Conservation (phyloP, 37 sponge, comb jelly and placozoan species). For the Hexactinellida sp. region DNA sequence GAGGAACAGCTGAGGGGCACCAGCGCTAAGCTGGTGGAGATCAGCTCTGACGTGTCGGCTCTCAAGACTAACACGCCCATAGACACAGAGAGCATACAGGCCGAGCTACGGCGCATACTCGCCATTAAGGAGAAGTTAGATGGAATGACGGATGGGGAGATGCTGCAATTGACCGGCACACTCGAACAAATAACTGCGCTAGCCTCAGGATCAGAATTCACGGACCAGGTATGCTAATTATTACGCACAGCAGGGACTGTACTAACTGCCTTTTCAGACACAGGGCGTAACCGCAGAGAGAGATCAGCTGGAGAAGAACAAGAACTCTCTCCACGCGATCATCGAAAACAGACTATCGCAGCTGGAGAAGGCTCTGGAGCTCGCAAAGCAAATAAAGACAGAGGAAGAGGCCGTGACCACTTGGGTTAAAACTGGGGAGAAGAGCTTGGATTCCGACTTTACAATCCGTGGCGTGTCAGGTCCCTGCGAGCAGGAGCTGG, state of each 20-base stretch:
- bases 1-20: not conserved
- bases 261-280: not conserved
- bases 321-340: not conserved
- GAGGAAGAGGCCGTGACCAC: not conserved
- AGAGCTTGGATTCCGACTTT: not conserved
- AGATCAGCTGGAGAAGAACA: not conserved
- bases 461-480: not conserved
- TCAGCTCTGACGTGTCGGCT: not conserved
- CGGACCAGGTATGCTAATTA: not conserved
- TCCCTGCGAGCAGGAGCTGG: not conserved
- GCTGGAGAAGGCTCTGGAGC: not conserved
- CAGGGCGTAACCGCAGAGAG: not conserved
- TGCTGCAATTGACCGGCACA: not conserved
- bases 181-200: not conserved
- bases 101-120: not conserved
- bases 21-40: not conserved
- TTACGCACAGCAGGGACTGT: too few species aligned
- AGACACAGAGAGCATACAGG: not conserved
- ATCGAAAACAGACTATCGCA: not conserved
- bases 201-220: not conserved
- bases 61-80: not conserved
- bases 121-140: not conserved
- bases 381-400: not conserved
- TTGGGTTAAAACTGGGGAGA: not conserved
- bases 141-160: not conserved